Conservation (phyloP, 2,113 vertebrate species). For the Rhinolophus ferrumequinum region DNA sequence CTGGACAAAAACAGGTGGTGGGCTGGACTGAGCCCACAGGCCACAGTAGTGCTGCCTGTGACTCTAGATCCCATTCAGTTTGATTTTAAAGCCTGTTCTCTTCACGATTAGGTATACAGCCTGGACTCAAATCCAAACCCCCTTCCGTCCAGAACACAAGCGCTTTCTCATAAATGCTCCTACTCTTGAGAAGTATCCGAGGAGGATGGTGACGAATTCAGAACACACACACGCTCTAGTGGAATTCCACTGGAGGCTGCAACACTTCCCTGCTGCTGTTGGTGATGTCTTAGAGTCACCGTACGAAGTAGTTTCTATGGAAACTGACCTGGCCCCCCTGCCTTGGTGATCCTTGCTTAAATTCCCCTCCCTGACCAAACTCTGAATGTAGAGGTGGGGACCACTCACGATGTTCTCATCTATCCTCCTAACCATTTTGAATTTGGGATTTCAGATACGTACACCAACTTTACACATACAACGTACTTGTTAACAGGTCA, state of each 20-base stretch:
- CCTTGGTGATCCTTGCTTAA: constrained; percentile 55
- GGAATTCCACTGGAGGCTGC: neutral
- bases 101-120: fast-evolving
- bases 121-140: neutral
- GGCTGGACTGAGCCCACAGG: neutral
- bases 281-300: constrained; percentile 23
- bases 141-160: neutral
- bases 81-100: neutral
- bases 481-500: neutral
- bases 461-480: neutral
- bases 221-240: neutral
- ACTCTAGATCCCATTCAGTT: neutral
- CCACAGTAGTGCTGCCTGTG: too few species aligned
- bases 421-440: neutral
- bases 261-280: neutral
- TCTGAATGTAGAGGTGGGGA: neutral
- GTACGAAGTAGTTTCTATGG: constrained; percentile 54
- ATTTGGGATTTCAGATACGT: neutral
- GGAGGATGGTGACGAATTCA: neutral
- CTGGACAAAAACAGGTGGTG: neutral
- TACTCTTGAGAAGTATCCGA: neutral
- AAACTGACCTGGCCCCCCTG: constrained; percentile 44
- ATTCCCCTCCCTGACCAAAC: constrained; percentile 30
- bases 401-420: neutral
- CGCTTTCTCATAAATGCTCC: neutral